These are phyloP conservation scores for Uria lomvia DNA, from an alignment of 2,113 vertebrate species.

Conservation along the genomic window DNA sequence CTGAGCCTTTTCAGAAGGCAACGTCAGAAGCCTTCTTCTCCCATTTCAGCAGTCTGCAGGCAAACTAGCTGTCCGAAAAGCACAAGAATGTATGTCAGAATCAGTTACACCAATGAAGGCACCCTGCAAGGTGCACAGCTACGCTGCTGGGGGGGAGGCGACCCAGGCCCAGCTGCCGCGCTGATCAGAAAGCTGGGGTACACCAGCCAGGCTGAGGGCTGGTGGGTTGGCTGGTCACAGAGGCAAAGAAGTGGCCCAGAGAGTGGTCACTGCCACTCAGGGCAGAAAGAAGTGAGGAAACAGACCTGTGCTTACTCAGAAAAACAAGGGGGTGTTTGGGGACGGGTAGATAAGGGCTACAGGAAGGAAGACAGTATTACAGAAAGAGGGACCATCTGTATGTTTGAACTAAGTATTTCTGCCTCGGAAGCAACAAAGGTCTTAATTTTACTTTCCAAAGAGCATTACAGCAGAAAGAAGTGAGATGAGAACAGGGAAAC, in stretches of 20 bases:
- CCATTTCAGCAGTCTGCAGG: neutral
- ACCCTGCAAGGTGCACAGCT: neutral
- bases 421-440: neutral
- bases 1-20: constrained; percentile 4
- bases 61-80: neutral
- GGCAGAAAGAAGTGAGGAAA: neutral
- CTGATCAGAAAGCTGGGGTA: neutral
- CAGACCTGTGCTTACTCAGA: fast-evolving
- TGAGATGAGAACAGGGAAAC: neutral
- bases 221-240: fast-evolving
- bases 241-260: neutral
- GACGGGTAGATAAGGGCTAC: neutral
- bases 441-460: neutral
- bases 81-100: neutral
- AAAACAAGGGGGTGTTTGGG: neutral
- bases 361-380: neutral
- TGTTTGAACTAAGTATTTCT: neutral
- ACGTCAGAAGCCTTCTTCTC: neutral
- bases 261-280: neutral
- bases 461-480: neutral
- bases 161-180: fast-evolving
- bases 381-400: neutral
- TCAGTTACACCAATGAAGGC: neutral
- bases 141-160: neutral
- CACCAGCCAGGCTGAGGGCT: neutral